Base-by-base conservation (phyloP, 2,113 vertebrate genomes). In the Saccopteryx leptura region DNA sequence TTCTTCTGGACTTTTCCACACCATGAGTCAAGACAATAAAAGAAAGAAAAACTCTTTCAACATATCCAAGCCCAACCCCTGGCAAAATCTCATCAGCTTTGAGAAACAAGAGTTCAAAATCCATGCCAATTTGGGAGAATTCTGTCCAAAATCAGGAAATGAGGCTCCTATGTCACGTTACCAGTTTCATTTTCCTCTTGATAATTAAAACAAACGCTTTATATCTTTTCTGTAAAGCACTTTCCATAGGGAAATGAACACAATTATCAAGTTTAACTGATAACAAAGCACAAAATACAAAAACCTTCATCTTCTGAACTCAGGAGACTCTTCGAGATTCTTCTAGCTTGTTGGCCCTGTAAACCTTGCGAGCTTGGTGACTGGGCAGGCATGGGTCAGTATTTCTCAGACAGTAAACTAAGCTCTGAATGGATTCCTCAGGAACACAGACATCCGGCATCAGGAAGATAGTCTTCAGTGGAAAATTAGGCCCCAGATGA, bases 1-100 rank as follows among this genome's bases (percentile, higher is more conserved):
- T 95, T 96, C 33, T 74, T 92, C 65, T 79, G 82, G 63, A 87
- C 66, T 88, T 86, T 90, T 76, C 23, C 52, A 72, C 31, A 88
- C 60, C n/a, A 26, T 75, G 9, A 74, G 33, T 88, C 78, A 92
- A 69, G 75, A 87, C 18, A 86, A 24, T 28, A 66, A 90, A 90
- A 92, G 66, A 90, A 87, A 90, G 15, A 74, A 39, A 39, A 92
- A 80, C 31, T 82, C 58, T 88, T 95, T 65, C 60, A 88, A 94
- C 95, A 90, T 39, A 24, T 46, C 26, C 28, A 72, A 72, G 46
- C 66, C 39, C 46, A 96, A 58, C 17, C 84, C 81, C 54, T 92
- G 72, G 48, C 72, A 95, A 46, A 95, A 63, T 19, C 23, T 50
- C 60, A 31, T 21, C 52, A 84, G 21, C 17, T 60, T 23, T 5